Conservation (phyloP, 2,888 invertebrate genomes). For the Tortrix viridana region DNA sequence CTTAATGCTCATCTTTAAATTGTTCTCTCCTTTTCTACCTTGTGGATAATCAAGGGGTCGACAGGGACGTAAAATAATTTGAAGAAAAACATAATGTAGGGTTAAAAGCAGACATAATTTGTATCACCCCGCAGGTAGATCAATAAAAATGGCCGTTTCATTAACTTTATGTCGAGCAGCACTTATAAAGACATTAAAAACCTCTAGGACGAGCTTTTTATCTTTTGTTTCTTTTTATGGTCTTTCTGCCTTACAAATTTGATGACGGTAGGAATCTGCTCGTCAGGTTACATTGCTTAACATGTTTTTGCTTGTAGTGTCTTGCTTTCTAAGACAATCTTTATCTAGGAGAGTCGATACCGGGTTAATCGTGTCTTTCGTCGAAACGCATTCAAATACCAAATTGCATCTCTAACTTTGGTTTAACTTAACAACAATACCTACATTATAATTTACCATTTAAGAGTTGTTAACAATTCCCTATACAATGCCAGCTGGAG, state of each 20-base stretch:
- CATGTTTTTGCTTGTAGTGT: constrained; percentile 27
- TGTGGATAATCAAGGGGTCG: constrained; percentile 38
- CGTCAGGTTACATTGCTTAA: constrained; percentile 37
- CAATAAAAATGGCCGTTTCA: constrained; percentile 80
- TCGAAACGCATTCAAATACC: background rate
- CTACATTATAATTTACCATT: background rate
- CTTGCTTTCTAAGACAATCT: constrained; percentile 17
- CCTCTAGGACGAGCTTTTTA: constrained; percentile 46
- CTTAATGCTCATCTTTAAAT: constrained; percentile 64
- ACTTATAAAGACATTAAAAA: constrained; percentile 84
- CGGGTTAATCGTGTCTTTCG: constrained; percentile 8
- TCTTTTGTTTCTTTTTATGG: constrained; percentile 50
- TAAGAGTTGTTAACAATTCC: constrained; percentile 3
- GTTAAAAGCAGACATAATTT: constrained; percentile 68
- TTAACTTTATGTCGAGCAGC: constrained; percentile 75
- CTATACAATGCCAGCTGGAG: constrained; percentile 21
- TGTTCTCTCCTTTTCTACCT: constrained; percentile 52
- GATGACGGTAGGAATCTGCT: constrained; percentile 32
- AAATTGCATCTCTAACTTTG: background rate
- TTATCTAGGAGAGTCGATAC: constrained; percentile 17
- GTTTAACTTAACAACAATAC: background rate
- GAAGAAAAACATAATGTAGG: constrained; percentile 78
- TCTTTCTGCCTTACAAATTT: constrained; percentile 52
- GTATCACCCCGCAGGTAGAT: constrained; percentile 81
- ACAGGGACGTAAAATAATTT: constrained; percentile 67